Evolutionary conservation across 2,888 invertebrate species (phyloP), one percentile per base, ranked within the genome.

Genomic region (Drymonia ruficornis): DNA sequence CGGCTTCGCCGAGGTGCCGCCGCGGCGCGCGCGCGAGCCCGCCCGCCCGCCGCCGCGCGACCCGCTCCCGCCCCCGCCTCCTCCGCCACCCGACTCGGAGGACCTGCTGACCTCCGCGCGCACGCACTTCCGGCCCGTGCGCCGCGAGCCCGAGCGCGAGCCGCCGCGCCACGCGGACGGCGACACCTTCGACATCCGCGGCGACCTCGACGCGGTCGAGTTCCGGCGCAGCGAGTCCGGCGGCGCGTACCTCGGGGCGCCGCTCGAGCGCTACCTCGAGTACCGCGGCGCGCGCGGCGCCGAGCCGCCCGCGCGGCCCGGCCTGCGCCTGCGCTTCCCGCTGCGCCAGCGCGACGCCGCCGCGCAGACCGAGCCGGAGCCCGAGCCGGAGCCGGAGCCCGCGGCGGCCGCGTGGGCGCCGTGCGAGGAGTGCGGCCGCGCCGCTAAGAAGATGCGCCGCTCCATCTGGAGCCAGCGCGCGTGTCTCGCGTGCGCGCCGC

Each of bases 101-200:
- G 96, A 97, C 84, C 87, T 97, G 67, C 92, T 97, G 60, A 96
- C 96, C 16, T 96, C 97, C 8, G 93, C 95, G 63, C 95, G 95
- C 63, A 97, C 97, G 56, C 97, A 98, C 88, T 97, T 98, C 90
- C 94, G 43, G 2, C 43, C 43, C 19, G 18, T 28, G 6, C 45
- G 28, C 45, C 94, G 94, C 71, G 93, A 93, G 64, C 68, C 80
- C 48, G 84, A 83, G 42, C 81, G 84, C 49, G 84, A 81, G 59
- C 70, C 68, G 53, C 58, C 82, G 77, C 84, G 85, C 50, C 94
- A 94, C 81, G 94, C 93, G 31, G 96, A 96, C 84, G 96, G 96
- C 49, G 95, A 95, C 69, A 95, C 95, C 15, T 96, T 96, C 86
- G 93, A 95, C 65, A 95, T 96, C 68, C 86, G 91, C 69, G 93